Percentiles rank a stretch among this genome's conserved stretches.
Evolutionary conservation across 2,888 invertebrate genomes (phyloP).

Genomic region (Hypena proboscidalis): DNA sequence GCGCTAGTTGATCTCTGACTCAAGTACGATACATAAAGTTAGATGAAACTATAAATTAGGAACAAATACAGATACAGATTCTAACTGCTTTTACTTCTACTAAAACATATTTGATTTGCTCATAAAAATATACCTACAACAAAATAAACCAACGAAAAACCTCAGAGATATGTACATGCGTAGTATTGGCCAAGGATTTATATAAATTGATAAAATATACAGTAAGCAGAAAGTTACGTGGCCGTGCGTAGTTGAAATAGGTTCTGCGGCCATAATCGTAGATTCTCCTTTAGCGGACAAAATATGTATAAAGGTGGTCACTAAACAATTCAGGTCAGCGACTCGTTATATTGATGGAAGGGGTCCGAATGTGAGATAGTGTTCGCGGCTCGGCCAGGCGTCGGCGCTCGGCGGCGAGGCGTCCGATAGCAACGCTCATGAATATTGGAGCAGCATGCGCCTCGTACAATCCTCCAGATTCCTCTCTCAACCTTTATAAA

Average conservation of each 20-base stretch:
- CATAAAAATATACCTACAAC: too few relatives aligned
- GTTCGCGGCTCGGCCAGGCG: conserved; percentile 47
- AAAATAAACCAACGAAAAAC: too few relatives aligned
- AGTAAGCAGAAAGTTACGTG: conserved; percentile 18
- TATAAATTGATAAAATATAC: conserved; percentile 16
- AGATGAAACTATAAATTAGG: too few relatives aligned
- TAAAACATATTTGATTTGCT: too few relatives aligned
- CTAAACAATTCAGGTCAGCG: conserved; percentile 71
- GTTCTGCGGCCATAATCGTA: conserved; percentile 39
- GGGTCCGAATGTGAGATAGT: conserved; percentile 67
- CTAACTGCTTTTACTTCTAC: too few relatives aligned
- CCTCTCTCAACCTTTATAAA: conserved; percentile 56
- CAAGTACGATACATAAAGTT: too few relatives aligned
- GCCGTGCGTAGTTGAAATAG: conserved; percentile 26
- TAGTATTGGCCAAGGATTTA: conserved; percentile 14
- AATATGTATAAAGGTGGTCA: conserved; percentile 59
- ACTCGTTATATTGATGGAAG: conserved; percentile 73
- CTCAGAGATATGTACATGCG: too few relatives aligned
- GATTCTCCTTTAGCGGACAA: conserved; percentile 37
- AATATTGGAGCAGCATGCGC: conserved; percentile 71
- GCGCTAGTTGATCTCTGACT: too few relatives aligned
- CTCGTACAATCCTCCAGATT: conserved; percentile 65
- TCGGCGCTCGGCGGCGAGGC: conserved; percentile 39
- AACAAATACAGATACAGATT: too few relatives aligned
- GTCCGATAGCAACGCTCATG: conserved; percentile 61